Evolutionary conservation across 2,888 invertebrate genomes (phyloP), one percentile per base, ranked within the genome.

Genomic region (Erebia epiphron): DNA sequence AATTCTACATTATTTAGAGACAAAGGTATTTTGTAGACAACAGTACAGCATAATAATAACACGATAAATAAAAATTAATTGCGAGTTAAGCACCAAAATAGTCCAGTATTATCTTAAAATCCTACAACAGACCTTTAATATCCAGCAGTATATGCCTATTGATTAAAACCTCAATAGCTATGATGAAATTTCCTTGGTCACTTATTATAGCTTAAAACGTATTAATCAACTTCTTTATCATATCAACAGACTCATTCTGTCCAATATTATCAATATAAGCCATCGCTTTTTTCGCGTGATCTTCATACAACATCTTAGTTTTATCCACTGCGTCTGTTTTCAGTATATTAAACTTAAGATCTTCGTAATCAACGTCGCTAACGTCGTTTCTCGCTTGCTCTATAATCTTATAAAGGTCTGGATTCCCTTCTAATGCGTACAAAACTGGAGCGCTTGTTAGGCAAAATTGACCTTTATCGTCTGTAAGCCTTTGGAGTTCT

Each of bases 391-490:
- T 91, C 0, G 96, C 96, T 82, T 95, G 95, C 78, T 96, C 95
- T 70, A 93, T 92, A 0, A 91, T 83, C 54, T 92, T 92, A 77
- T 97, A 96, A 63, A 97, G 84, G 18, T 94, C 94, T 0, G 96
- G 96, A 82, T 98, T 96, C 66, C 96, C 94, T 85, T 97, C 96
- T 56, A 98, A 89, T 77, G 98, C 97, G 74, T 97, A 97, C 71
- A 98, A 94, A 0, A 98, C 96, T 0, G 98, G 98, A 1, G 97
- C 97, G 76, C 96, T 96, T 3, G 97, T 96, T 67, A 98, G 88
- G 83, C 95, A 96, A 81, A 97, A 96, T 75, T 96, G 96, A 9
- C 90, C 89, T 77, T 91, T 92, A 95, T 66, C 97, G 94, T 84
- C 96, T 87, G 76, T 95, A 80, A 81, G 72, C 10, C 84, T 86